Evolutionary conservation across 2,113 vertebrate genomes (phyloP), one percentile per base, ranked within the genome.

Genomic region (Vidua chalybeata): DNA sequence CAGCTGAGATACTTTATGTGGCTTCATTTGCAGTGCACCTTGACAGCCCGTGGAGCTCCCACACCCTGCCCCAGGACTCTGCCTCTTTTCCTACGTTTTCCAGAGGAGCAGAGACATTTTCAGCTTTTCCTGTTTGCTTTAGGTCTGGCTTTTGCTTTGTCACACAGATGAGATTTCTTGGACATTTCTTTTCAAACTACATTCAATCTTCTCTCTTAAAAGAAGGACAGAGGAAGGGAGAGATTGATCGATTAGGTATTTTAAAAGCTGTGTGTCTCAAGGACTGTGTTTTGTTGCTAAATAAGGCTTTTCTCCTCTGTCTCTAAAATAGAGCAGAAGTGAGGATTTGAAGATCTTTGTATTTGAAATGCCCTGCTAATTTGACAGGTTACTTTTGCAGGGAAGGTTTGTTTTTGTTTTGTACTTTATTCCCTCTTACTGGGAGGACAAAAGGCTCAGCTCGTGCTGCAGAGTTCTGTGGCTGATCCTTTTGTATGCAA

Each of bases 351-450:
- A 83, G 87, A 96, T 87, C 87, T 89, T 93, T 95, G 87, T 95
- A 27, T 94, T 87, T 95, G 87, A 95, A 96, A 83, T 91, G 71
- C 84, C 81, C 48, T 61, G 89, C 74, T 97, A 95, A 95, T 96
- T 95, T 93, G 94, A 96, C 91, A 89, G 69, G 59, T 67, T 87
- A 45, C 80, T 92, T 92, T 87, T 64, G 77, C 64, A 77, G 91
- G 80, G 73, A 81, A 94, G 84, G 77, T 87, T 93, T 96, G 87
- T 72, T 96, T 97, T 82, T 93, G 84, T 95, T 94, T 91, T 73
- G 49, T 82, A 68, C 77, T 87, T 58, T 77, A 69, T 93, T 96
- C 41, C 35, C 76, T 89, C 48, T 94, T 83, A 87, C 62, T 17
- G 73, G 51, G 56, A 96, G 92, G 90, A 96, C 91, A 97, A 96